Base-by-base conservation (phyloP, 2,888 invertebrate genomes). In the Electrophaes corylata region DNA sequence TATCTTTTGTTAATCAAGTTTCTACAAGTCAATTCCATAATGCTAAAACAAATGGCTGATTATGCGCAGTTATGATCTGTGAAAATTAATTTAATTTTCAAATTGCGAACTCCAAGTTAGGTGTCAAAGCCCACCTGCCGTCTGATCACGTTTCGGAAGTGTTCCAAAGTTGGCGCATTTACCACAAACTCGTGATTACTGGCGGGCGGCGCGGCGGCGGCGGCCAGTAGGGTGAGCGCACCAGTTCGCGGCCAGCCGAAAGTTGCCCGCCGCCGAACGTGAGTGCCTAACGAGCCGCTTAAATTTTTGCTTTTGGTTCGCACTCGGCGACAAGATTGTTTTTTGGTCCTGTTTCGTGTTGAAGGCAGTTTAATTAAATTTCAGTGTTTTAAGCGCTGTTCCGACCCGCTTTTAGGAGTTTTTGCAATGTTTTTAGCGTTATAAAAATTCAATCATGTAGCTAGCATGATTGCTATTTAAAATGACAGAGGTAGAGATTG, bases 141-240 rank as follows among this genome's bases (percentile, higher is more conserved):
- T 69, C 57, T 68, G 67, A 75, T 74, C 79, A 79, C 77, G 79
- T 79, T 68, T 65, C 64, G 61, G 64, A 63, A 69, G 65, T 69
- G 70, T 59, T 70, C 67, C 62, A 67, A 75, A 78, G 71, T 75
- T 73, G 71, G 67, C 62, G 49, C 62, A 55, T 61, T 69, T 66
- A 66, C 69, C 73, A 66, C 68, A 67, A 70, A 72, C 71, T 73
- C 67, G 70, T 73, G 76, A 79, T 69, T 71, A 72, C 49, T 40
- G 45, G 31, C 37, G 37, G n/a, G 35, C 35, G 37, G 33, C 4
- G 16, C 8, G 37, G 16, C 14, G 23, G 31, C 14, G 14, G 12
- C 1, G 14, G 14, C 6, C n/a, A n/a, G 35, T 12, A 33, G 47
- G 46, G 46, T 8, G 26, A 52, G 39, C 44, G 58, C 19, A 3